phyloP scores from a whole-genome alignment of 2,797 vertebrate genomes.

The Saxicola maurus region DNA sequence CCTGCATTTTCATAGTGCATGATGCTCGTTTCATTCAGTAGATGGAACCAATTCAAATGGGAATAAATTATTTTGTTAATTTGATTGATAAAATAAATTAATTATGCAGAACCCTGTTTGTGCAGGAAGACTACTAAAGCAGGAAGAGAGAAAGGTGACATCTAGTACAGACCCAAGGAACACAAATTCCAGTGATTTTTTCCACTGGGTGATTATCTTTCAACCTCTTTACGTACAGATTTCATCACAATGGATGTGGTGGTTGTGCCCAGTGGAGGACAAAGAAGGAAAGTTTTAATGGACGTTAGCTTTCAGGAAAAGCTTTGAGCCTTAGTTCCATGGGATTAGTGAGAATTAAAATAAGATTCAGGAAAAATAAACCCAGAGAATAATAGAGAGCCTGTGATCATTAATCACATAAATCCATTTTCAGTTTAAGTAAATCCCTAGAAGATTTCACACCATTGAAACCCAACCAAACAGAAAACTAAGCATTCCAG shows the following conservation, averaged over 20 bases:
- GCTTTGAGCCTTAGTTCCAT: conserved; percentile 38
- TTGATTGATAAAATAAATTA: conserved; percentile 25
- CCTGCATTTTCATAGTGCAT: background rate
- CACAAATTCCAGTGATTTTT: conserved; percentile 12
- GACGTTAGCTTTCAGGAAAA: conserved; percentile 20
- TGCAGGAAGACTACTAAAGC: background rate
- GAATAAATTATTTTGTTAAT: background rate
- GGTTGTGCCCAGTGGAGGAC: conserved; percentile 9
- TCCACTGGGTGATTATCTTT: background rate
- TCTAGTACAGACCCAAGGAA: background rate
- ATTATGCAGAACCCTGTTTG: background rate
- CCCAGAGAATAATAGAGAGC: conserved; percentile 9
- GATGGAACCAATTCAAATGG: background rate
- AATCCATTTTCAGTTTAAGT: conserved; percentile 34
- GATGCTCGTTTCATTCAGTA: background rate
- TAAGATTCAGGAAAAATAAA: conserved; percentile 50
- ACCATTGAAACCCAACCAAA: conserved; percentile 23
- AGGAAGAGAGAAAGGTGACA: background rate
- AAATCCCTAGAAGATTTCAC: conserved; percentile 31
- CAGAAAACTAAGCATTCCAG: conserved; percentile 43
- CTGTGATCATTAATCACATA: conserved; percentile 40
- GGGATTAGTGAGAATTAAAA: conserved; percentile 52
- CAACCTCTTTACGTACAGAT: conserved; percentile 12
- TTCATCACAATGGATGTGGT: conserved; percentile 15
- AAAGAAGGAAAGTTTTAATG: conserved; percentile 39